Evolutionary conservation across 1,140 invertebrate genomes (phyloP), one percentile per base, ranked within the genome.

Genomic region (Meloidogyne floridensis): DNA sequence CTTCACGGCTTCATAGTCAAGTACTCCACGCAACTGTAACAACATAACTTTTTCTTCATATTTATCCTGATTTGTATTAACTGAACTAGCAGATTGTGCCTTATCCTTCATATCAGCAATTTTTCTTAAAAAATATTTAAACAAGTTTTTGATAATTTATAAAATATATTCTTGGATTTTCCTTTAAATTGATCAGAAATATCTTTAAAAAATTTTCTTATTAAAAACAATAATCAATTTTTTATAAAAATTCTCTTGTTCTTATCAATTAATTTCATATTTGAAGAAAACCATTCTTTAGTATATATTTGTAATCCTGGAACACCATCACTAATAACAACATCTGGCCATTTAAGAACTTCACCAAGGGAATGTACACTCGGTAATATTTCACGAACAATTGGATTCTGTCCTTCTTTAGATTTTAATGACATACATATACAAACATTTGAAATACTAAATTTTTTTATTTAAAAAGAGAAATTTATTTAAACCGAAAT

Each of bases 371-470:
- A 75, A 13, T 84, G 59, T 71, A 69, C 7, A 65, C 81, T 53
- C 3, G 32, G 18, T n/a, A 81, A 71, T 8, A 32, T 18, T 15
- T 86, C 70, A 77, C 80, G 75, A 65, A 65, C 15, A 47, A 75
- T 32, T 70, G 83, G 8, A 76, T n/a, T n/a, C n/a, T 81, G 79
- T 54, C 80, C 82, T 59, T 87, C 83, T 15, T 76, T 77, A 13
- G 83, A 72, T 74, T 86, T 82, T 43, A 87, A 82, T 6, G 88
- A 54, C 15, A 87, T 43, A 54, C 89, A 87, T 70, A 88, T 75
- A 0, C 83, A 81, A 20, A 87, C 82, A 73, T 82, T 89, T 2
- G 86, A 74, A 5, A 59, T 5, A 5, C 86, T 87, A 70, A 82
- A 87, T 75, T 79, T 84, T 10, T 15, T 11, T 51, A 32, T 56